These are phyloP conservation scores for Vannuccia rotundouncinata DNA, from an alignment of 2,888 invertebrate genomes.

Conservation along the genomic window DNA sequence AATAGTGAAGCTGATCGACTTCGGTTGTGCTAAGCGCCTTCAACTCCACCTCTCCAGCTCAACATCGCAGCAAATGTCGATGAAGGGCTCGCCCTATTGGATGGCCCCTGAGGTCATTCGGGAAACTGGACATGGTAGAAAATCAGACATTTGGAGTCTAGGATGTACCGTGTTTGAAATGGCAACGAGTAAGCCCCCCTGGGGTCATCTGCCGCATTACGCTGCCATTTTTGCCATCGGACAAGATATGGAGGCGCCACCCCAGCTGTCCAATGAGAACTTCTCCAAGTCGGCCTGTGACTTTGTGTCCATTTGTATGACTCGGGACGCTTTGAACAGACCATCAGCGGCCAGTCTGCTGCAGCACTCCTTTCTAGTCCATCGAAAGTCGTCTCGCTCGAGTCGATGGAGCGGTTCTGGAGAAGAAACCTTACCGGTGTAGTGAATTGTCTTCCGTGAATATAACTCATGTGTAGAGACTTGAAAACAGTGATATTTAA, in stretches of 20 bases:
- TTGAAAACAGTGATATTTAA: too few species aligned
- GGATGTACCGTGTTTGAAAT: conserved; percentile 57
- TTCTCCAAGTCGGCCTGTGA: conserved; percentile 49
- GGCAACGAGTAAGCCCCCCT: conserved; percentile 56
- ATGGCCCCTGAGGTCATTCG: conserved; percentile 57
- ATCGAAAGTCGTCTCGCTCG: too few species aligned
- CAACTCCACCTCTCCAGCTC: background rate
- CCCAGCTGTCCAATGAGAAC: conserved; percentile 48
- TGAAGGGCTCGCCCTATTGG: conserved; percentile 54
- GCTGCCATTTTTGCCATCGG: conserved; percentile 58
- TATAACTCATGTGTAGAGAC: too few species aligned
- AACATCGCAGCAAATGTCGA: conserved; percentile 30
- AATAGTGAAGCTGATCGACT: conserved; percentile 56
- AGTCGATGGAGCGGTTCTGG: too few species aligned
- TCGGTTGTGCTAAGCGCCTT: conserved; percentile 57
- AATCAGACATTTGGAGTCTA: conserved; percentile 57
- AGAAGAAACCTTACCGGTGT: too few species aligned
- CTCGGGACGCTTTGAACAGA: conserved; percentile 51
- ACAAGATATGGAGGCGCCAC: conserved; percentile 45
- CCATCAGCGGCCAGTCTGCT: too few species aligned
- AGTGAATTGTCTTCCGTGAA: too few species aligned
- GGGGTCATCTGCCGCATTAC: conserved; percentile 54
- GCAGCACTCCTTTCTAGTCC: too few species aligned
- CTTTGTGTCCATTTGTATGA: conserved; percentile 52
- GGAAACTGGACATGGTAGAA: conserved; percentile 55